A percentile compares a stretch with the other conserved stretches of the same genome.
phyloP scores from a whole-genome alignment of 2,113 vertebrate species.

The Bufo gargarizans region DNA sequence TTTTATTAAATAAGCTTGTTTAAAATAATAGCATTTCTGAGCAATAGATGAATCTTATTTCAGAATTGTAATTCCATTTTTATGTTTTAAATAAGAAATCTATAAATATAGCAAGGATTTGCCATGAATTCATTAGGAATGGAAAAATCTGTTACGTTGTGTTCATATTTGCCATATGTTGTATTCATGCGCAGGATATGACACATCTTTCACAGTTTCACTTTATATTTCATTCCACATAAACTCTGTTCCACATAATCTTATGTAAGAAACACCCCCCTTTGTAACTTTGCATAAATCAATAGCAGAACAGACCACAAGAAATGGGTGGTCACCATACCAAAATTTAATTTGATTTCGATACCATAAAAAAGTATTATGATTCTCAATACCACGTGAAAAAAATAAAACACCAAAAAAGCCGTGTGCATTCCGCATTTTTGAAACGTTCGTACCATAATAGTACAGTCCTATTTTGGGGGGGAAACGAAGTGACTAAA shows the following conservation, averaged over 20 bases:
- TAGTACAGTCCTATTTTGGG: too few relatives aligned
- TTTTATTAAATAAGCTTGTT: not conserved
- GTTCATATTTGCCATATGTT: slow-evolving; percentile 30
- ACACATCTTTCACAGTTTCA: slow-evolving; percentile 14
- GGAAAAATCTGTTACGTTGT: slow-evolving; percentile 9
- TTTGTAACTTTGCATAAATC: not conserved
- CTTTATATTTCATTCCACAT: slow-evolving; percentile 6
- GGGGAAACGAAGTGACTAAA: too few relatives aligned
- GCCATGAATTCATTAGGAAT: slow-evolving; percentile 16
- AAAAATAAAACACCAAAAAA: too few relatives aligned
- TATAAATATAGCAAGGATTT: slow-evolving; percentile 11
- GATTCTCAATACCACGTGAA: too few relatives aligned
- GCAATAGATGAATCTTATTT: not conserved
- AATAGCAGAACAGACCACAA: too few relatives aligned
- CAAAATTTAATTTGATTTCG: too few relatives aligned
- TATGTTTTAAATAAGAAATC: not conserved
- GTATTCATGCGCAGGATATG: not conserved
- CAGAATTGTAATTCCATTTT: not conserved
- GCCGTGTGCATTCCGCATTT: too few relatives aligned
- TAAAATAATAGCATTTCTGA: not conserved
- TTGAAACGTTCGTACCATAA: too few relatives aligned
- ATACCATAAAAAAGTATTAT: too few relatives aligned
- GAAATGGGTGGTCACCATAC: too few relatives aligned
- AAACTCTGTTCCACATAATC: slow-evolving; percentile 6
- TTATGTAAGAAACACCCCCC: not conserved